These are phyloP conservation scores for Acrocephalus kingi DNA, from an alignment of 2,113 vertebrate genomes.

Conservation along the genomic window DNA sequence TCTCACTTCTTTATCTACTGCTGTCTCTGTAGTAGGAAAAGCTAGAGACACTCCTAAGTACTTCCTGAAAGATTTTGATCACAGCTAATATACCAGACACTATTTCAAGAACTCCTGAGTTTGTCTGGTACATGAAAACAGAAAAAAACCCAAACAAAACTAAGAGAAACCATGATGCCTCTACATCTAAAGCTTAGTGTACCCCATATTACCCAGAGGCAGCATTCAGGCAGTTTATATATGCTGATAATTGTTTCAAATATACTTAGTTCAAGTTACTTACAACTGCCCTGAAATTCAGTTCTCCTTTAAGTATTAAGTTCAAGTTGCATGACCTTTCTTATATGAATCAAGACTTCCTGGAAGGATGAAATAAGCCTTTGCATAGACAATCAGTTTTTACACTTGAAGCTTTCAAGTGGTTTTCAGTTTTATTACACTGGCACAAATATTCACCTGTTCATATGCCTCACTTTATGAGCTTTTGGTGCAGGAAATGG, in stretches of 20 bases:
- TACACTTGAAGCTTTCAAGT: neutral
- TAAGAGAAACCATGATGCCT: neutral
- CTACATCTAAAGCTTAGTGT: neutral
- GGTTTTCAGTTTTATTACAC: neutral
- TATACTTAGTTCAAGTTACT: neutral
- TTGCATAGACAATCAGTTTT: neutral
- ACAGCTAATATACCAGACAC: neutral
- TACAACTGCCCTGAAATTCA: neutral
- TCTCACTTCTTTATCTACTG: neutral
- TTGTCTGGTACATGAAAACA: neutral
- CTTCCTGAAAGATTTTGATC: neutral
- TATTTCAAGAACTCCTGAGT: neutral
- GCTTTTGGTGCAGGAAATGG: neutral
- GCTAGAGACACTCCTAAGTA: neutral
- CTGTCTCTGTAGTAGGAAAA: neutral
- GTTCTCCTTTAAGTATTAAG: neutral
- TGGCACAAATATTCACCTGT: neutral
- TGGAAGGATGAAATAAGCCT: neutral
- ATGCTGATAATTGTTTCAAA: neutral
- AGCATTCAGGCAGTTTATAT: neutral
- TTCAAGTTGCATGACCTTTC: neutral
- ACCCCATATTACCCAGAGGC: neutral
- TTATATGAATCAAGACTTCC: neutral
- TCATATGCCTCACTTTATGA: neutral
- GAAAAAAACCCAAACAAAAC: neutral